A percentile compares a stretch with the other conserved stretches of the same genome.
Evolutionary conservation across 2,113 vertebrate genomes (phyloP).

Genomic region (Sinocyclocheilus maitianheensis): DNA sequence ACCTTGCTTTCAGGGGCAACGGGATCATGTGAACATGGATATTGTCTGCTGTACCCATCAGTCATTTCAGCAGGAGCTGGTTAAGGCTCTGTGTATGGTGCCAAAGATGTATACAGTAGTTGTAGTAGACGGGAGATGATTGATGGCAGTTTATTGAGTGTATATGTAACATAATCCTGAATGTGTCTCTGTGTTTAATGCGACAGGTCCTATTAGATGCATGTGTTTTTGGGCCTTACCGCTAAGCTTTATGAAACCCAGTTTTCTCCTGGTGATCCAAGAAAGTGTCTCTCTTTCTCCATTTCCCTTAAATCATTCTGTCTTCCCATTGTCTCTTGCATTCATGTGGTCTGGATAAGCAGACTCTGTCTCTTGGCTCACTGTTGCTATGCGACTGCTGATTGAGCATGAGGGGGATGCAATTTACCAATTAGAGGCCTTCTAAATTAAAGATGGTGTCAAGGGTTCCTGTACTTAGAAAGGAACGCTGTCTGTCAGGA

Average conservation of each 20-base stretch:
- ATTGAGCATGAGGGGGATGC: constrained; percentile 71
- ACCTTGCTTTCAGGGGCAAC: background rate
- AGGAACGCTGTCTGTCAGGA: constrained; percentile 32
- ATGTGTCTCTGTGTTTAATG: background rate
- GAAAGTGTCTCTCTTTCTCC: constrained; percentile 41
- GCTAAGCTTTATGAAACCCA: background rate
- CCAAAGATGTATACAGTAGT: background rate
- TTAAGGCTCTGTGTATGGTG: background rate
- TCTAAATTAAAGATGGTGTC: constrained; percentile 70
- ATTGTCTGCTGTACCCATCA: constrained; percentile 16
- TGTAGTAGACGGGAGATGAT: constrained; percentile 3
- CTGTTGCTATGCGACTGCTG: constrained; percentile 78
- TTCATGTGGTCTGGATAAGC: constrained; percentile 46
- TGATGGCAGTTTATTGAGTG: background rate
- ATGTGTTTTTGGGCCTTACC: background rate
- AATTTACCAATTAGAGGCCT: constrained; percentile 76
- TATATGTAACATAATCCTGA: background rate
- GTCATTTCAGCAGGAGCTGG: constrained; percentile 47
- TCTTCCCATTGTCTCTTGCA: constrained; percentile 54
- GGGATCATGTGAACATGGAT: background rate
- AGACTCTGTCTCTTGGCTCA: constrained; percentile 23
- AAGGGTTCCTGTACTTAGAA: constrained; percentile 63
- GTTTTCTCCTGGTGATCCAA: background rate
- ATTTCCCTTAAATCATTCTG: constrained; percentile 43
- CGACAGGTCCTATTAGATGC: background rate